phyloP scores from a whole-genome alignment of 2,113 vertebrate species.

The Mohoua ochrocephala region DNA sequence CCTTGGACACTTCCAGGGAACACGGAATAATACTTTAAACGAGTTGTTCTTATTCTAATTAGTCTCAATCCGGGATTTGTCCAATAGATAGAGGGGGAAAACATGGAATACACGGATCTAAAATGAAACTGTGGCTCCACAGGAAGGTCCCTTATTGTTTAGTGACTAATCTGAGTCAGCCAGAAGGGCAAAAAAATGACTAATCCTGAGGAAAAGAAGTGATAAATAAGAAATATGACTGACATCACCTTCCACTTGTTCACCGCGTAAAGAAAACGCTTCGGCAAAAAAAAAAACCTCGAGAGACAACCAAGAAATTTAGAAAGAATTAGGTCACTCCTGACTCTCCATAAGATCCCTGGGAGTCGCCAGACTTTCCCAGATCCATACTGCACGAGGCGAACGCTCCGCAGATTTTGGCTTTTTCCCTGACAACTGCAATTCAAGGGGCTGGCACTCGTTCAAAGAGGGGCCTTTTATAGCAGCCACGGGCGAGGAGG shows the following conservation, averaged over 20 bases:
- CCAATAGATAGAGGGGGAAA: not conserved
- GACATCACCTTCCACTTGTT: not conserved
- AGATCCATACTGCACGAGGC: not conserved
- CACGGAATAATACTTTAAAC: not conserved
- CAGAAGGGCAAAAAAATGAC: not conserved
- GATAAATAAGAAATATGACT: not conserved
- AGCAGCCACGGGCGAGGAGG: not conserved
- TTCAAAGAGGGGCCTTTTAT: slow-evolving; percentile 3
- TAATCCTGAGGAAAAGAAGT: not conserved
- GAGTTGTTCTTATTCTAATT: not conserved
- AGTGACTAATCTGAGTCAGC: not conserved
- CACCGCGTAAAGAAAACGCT: rapidly evolving
- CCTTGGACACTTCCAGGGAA: not conserved
- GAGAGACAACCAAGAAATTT: not conserved
- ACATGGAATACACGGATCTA: not conserved
- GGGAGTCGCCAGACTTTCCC: not conserved
- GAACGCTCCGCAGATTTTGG: not conserved
- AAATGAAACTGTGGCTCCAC: not conserved
- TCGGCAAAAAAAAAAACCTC: not conserved
- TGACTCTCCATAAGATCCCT: not conserved
- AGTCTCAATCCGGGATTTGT: not conserved
- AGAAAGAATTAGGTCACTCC: not conserved
- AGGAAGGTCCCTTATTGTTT: not conserved
- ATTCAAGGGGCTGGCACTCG: not conserved
- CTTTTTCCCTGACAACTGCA: slow-evolving; percentile 38